Evolutionary conservation across 1,140 invertebrate genomes (phyloP), one percentile per base, ranked within the genome.

Genomic region (Prorops nasuta): DNA sequence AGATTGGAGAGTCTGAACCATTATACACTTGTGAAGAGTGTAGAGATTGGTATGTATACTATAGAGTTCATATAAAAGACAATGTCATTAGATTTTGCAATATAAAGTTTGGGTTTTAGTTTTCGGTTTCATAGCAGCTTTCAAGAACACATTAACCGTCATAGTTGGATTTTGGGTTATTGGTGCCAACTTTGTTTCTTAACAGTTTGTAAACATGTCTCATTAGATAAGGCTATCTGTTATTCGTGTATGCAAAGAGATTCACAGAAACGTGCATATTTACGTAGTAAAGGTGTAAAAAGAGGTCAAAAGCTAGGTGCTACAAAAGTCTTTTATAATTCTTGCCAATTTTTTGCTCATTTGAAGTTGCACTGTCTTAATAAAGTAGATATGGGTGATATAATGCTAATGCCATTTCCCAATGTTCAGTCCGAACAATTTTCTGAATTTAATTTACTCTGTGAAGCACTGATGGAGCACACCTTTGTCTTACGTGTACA

Each of bases 341-440:
- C 71, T 28, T 77, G 74, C 42, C 66, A 64, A 36, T 73, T 76
- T 15, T 63, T 73, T 18, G 49, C 63, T 15, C 73, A 77, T 47
- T 16, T 76, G 10, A 59, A 64, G 34, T 18, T 34, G 0, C 73
- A 77, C 42, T 44, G 52, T 12, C 51, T 60, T 7, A 39, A 16
- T 3, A 2, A 51, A 1, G 64, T 73, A 7, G 61, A 72, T 19
- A 55, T 67, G 12, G 49, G 48, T 19, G 66, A 73, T 15, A 9
- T 76, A 9, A 72, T 77, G 69, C 49, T 75, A 12, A 70, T 77
- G 67, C 71, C 73, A n/a, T 18, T 74, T 28, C 67, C 72, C 10
- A 35, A 51, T 8, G 34, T 69, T 8, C 39, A 63, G 8, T 50
- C 15, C 10, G 38, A 63, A 10, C 58, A 71, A 42, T 54, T 50